Evolutionary conservation across 1,140 invertebrate genomes (phyloP).

Genomic region (Sinella curviseta): DNA sequence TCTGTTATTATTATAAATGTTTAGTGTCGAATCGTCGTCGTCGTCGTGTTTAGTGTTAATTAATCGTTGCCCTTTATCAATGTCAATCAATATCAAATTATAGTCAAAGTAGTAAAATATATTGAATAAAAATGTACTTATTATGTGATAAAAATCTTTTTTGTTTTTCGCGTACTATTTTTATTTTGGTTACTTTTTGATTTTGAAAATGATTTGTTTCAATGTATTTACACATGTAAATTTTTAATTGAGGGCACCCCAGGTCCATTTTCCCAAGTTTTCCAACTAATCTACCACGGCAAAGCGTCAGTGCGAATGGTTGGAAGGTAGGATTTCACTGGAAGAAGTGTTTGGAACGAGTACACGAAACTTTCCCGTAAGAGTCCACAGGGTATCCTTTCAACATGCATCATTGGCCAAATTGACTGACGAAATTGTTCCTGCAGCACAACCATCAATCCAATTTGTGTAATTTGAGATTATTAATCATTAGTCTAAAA

Average conservation of each 20-base stretch:
- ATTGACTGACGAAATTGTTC: conserved; percentile 23
- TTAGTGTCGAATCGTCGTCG: too few species aligned
- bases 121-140: background rate
- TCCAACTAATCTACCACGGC: background rate
- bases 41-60: too few species aligned
- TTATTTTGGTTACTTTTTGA: too few species aligned
- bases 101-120: background rate
- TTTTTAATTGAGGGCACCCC: too few species aligned
- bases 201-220: too few species aligned
- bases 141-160: too few species aligned
- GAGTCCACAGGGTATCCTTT: conserved; percentile 31
- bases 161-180: too few species aligned
- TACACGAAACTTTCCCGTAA: conserved; percentile 39
- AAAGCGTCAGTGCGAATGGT: background rate
- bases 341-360: conserved; percentile 34
- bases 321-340: conserved; percentile 28
- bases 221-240: too few species aligned
- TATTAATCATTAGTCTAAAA: background rate
- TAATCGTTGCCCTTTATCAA: too few species aligned
- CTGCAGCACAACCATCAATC: background rate
- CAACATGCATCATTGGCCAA: conserved; percentile 39
- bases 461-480: conserved; percentile 6
- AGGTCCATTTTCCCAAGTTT: too few species aligned
- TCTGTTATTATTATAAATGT: too few species aligned
- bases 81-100: background rate